Percentiles rank a stretch among this genome's conserved stretches.
Conservation (phyloP, 2,113 vertebrate species). For the Dipodomys ordii region DNA sequence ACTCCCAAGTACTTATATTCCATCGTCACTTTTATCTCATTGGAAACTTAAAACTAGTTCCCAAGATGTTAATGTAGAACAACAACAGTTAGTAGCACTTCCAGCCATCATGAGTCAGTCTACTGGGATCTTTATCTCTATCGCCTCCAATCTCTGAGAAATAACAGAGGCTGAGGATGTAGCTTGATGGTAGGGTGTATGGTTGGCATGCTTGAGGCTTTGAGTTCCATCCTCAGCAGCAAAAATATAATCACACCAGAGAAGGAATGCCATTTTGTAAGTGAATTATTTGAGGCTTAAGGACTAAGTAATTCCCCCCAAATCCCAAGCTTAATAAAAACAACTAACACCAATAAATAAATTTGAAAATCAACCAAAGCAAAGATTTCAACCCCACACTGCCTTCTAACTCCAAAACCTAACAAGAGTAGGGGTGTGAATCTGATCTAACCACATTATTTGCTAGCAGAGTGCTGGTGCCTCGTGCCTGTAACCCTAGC, state of each 20-base stretch:
- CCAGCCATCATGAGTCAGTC: neutral
- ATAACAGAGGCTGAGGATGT: neutral
- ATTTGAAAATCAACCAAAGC: neutral
- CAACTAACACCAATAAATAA: neutral
- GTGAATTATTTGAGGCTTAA: neutral
- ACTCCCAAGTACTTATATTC: slow-evolving; percentile 3
- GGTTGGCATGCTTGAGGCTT: neutral
- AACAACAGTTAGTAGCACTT: neutral
- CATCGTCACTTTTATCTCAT: neutral
- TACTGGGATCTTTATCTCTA: neutral
- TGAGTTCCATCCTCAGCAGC: too few relatives aligned
- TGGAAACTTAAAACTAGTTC: slow-evolving; percentile 31
- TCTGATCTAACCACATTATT: too few relatives aligned
- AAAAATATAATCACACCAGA: too few relatives aligned
- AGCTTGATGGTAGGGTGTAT: neutral
- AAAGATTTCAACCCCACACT: neutral
- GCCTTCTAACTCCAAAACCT: neutral
- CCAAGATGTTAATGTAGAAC: neutral
- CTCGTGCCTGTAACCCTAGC: too few relatives aligned
- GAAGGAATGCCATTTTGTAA: too few relatives aligned
- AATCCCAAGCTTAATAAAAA: neutral
- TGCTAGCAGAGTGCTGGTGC: too few relatives aligned
- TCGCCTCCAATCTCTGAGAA: neutral
- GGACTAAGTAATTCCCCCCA: slow-evolving; percentile 24
- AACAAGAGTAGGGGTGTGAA: too few relatives aligned